These are phyloP conservation scores for Thomomys bottae DNA, from an alignment of 2,113 vertebrate species.

Conservation along the genomic window DNA sequence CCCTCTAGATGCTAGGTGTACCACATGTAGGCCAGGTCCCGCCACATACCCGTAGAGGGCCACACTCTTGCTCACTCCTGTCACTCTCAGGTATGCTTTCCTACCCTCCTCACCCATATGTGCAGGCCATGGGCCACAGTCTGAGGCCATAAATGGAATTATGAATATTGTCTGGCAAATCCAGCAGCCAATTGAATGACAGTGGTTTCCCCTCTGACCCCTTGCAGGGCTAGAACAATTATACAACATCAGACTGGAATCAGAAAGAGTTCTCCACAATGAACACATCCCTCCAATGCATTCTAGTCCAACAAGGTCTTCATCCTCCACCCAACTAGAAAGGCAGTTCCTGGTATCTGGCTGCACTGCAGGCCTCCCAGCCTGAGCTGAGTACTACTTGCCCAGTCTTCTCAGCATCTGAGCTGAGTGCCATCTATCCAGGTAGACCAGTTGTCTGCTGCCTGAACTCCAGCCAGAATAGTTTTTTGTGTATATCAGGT, in stretches of 20 bases:
- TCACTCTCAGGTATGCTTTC: not conserved
- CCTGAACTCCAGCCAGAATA: not conserved
- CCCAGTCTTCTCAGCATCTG: not conserved
- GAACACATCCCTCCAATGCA: not conserved
- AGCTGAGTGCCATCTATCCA: not conserved
- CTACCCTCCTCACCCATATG: not conserved
- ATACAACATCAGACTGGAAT: not conserved
- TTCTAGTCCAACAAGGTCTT: not conserved
- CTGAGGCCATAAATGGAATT: constrained; percentile 27
- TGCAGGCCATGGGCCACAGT: constrained; percentile 29
- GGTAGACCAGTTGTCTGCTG: not conserved
- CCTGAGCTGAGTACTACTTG: not conserved
- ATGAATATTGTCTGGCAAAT: constrained; percentile 39
- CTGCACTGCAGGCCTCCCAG: not conserved
- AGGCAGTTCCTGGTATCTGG: not conserved
- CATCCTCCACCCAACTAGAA: not conserved
- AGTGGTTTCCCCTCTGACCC: constrained; percentile 22
- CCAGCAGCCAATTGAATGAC: constrained; percentile 52
- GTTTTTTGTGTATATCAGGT: not conserved
- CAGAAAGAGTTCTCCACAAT: constrained; percentile 16
- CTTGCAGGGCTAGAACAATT: constrained; percentile 38
- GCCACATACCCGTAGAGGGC: not conserved
- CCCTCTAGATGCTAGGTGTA: not conserved
- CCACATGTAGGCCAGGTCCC: not conserved
- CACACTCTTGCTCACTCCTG: not conserved